phyloP scores from a whole-genome alignment of 2,888 invertebrate genomes.

The Scaptomyza caliginosa region DNA sequence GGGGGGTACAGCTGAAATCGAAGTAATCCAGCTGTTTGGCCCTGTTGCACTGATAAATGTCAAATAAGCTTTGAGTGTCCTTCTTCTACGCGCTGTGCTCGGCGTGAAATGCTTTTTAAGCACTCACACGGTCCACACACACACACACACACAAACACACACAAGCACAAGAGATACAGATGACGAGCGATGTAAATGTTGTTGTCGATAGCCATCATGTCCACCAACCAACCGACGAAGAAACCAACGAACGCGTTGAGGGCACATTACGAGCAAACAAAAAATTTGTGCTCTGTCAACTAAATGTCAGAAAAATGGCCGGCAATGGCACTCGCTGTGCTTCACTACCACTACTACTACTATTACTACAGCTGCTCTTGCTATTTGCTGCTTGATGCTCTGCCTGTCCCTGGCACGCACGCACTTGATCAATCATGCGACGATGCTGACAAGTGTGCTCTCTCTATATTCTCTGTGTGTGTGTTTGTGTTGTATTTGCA shows the following conservation, averaged over 20 bases:
- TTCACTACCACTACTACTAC: slow-evolving; percentile 17
- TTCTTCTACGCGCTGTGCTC: slow-evolving; percentile 19
- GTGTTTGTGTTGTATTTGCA: slow-evolving; percentile 65
- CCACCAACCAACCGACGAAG: slow-evolving; percentile 25
- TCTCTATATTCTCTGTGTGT: neutral
- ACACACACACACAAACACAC: slow-evolving; percentile 4
- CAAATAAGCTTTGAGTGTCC: slow-evolving; percentile 68
- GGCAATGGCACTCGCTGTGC: slow-evolving; percentile 48
- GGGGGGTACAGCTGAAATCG: slow-evolving; percentile 17
- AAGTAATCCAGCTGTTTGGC: slow-evolving; percentile 52
- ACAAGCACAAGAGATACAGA: neutral
- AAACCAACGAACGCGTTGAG: slow-evolving; percentile 44
- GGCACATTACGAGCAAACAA: slow-evolving; percentile 71
- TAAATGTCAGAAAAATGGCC: slow-evolving; percentile 77
- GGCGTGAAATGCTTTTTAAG: slow-evolving; percentile 73
- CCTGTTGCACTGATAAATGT: slow-evolving; percentile 71
- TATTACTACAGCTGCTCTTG: neutral
- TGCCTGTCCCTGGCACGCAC: slow-evolving; percentile 64
- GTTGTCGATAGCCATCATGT: slow-evolving; percentile 40
- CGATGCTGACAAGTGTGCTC: slow-evolving; percentile 60
- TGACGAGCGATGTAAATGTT: slow-evolving; percentile 50
- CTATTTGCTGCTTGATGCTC: slow-evolving; percentile 43
- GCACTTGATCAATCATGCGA: slow-evolving; percentile 78
- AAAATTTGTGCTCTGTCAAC: slow-evolving; percentile 74
- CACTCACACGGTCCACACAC: slow-evolving; percentile 51